Evolutionary conservation across 2,797 vertebrate genomes (phyloP).

Genomic region (Acropternis orthonyx): DNA sequence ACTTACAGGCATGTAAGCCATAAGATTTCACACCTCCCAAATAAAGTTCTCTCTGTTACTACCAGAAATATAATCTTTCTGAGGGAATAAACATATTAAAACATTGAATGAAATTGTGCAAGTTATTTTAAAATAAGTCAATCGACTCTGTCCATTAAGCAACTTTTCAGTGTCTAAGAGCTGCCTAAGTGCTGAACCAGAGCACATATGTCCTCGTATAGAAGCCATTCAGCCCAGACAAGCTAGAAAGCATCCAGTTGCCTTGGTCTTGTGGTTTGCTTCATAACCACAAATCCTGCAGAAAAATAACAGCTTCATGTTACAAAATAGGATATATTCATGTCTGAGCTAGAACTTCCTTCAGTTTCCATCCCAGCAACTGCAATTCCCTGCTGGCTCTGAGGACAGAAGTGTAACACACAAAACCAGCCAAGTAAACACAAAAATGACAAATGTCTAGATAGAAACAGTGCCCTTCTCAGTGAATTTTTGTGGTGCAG

Average conservation of each 20-base stretch:
- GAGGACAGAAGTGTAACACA: neutral
- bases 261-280: conserved; percentile 43
- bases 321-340: conserved; percentile 33
- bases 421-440: conserved; percentile 55
- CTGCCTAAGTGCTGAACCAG: neutral
- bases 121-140: neutral
- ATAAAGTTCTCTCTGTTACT: neutral
- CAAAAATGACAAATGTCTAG: neutral
- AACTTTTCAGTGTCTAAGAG: neutral
- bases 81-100: neutral
- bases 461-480: conserved; percentile 25
- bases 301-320: conserved; percentile 31
- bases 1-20: neutral
- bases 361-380: neutral
- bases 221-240: conserved; percentile 5
- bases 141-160: neutral
- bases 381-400: neutral
- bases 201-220: neutral
- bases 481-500: conserved; percentile 23
- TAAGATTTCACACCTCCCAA: neutral
- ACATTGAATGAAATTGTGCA: neutral
- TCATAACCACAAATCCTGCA: conserved; percentile 36
- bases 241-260: conserved; percentile 14
- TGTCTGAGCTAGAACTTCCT: conserved; percentile 21
- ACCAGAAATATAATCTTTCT: neutral